Evolutionary conservation across 2,888 invertebrate species (phyloP).

Genomic region (Pandemis cinnamomeana): DNA sequence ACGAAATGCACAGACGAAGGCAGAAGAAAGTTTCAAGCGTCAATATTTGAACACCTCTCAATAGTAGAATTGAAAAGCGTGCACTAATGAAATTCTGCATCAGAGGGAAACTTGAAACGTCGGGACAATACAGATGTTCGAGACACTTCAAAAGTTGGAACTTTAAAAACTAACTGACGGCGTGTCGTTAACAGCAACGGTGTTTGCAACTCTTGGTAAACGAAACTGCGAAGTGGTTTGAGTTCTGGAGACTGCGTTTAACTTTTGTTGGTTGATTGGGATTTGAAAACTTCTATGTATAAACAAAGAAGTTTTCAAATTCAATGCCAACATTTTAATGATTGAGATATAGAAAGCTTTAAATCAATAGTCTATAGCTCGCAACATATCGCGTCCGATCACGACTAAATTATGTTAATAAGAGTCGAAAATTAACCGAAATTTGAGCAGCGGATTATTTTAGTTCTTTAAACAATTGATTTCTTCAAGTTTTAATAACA

Average conservation of each 20-base stretch:
- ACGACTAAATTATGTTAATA: too few relatives aligned
- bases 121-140: conserved; percentile 44
- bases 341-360: background rate
- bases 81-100: conserved; percentile 37
- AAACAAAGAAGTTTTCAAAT: too few relatives aligned
- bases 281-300: conserved; percentile 14
- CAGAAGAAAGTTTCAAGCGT: conserved; percentile 23
- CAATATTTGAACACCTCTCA: conserved; percentile 30
- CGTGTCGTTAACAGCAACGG: conserved; percentile 37
- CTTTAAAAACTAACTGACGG: conserved; percentile 44
- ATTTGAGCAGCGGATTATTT: background rate
- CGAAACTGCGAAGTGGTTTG: conserved; percentile 15
- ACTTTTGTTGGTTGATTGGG: conserved; percentile 18
- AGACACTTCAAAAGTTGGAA: conserved; percentile 41
- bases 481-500: background rate
- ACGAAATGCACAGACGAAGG: conserved; percentile 18
- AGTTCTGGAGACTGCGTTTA: conserved; percentile 13
- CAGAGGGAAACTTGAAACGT: conserved; percentile 37
- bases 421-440: too few relatives aligned
- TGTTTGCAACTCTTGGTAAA: conserved; percentile 19
- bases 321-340: too few relatives aligned
- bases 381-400: too few relatives aligned
- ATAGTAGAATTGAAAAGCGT: conserved; percentile 29
- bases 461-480: background rate
- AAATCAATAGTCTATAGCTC: background rate